phyloP scores from a whole-genome alignment of 2,797 vertebrate species.

The Betta splendens region DNA sequence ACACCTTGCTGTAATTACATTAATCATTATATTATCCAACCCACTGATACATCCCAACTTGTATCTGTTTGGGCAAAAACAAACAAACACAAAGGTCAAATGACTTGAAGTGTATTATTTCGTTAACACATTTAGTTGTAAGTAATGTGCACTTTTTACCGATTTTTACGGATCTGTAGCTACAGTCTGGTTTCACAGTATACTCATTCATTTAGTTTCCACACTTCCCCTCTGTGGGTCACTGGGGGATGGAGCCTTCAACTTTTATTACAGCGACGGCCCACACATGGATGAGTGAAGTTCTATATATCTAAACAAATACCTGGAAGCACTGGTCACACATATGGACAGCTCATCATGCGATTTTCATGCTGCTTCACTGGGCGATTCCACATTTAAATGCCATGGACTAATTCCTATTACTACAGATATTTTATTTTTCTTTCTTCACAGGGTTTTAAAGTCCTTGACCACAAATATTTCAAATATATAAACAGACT shows the following conservation, averaged over 20 bases:
- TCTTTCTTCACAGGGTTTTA: neutral
- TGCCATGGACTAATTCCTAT: conserved; percentile 5
- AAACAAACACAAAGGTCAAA: conserved; percentile 14
- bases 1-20: conserved; percentile 42
- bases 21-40: conserved; percentile 33
- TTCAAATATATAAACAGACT: neutral
- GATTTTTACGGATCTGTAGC: conserved; percentile 11
- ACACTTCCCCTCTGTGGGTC: conserved; percentile 32
- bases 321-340: conserved; percentile 29
- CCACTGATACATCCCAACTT: conserved; percentile 22
- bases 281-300: conserved; percentile 34
- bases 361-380: conserved; percentile 21
- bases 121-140: neutral
- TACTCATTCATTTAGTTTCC: conserved; percentile 51
- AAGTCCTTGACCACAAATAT: neutral
- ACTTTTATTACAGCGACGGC: conserved; percentile 48
- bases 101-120: conserved; percentile 4
- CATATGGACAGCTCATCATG: conserved; percentile 41
- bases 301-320: conserved; percentile 32
- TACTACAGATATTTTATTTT: conserved; percentile 3
- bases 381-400: conserved; percentile 14
- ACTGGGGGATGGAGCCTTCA: conserved; percentile 31
- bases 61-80: conserved; percentile 26
- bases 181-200: conserved; percentile 29
- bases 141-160: too few relatives aligned